phyloP scores from a whole-genome alignment of 2,888 invertebrate genomes.

The Caenorhabditis sinica region DNA sequence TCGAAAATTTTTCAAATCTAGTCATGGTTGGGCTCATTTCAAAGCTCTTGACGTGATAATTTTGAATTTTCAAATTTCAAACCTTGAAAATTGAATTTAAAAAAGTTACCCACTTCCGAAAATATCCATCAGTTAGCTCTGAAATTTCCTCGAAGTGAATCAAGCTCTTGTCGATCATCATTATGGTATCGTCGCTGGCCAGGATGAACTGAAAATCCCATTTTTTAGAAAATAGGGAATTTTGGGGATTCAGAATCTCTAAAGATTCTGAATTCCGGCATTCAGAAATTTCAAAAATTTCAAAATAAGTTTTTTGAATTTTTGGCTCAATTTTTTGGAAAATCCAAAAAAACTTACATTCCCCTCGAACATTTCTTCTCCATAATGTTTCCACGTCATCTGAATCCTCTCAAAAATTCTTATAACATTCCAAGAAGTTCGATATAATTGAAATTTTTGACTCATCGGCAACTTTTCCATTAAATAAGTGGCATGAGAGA shows the following conservation, averaged over 20 bases:
- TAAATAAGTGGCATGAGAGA: slow-evolving; percentile 33
- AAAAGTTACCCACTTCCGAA: slow-evolving; percentile 19
- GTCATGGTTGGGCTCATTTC: neutral
- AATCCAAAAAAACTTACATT: slow-evolving; percentile 40
- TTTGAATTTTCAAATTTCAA: neutral
- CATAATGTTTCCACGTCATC: slow-evolving; percentile 28
- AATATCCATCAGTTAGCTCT: slow-evolving; percentile 39
- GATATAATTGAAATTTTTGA: slow-evolving; percentile 35
- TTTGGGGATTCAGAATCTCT: neutral
- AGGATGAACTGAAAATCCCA: slow-evolving; percentile 29
- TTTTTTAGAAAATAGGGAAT: neutral
- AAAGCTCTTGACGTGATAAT: neutral
- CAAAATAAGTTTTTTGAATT: neutral
- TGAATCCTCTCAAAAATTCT: slow-evolving; percentile 32
- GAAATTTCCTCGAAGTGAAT: slow-evolving; percentile 36
- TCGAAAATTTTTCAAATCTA: neutral
- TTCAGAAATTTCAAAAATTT: neutral
- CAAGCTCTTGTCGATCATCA: slow-evolving; percentile 29
- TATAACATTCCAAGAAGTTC: slow-evolving; percentile 36
- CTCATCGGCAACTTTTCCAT: slow-evolving; percentile 40
- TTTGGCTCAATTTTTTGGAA: too few relatives aligned
- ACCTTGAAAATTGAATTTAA: neutral
- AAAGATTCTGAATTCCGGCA: too few relatives aligned
- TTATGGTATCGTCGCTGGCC: slow-evolving; percentile 28
- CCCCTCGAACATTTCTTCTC: slow-evolving; percentile 30